Evolutionary conservation across 2,113 vertebrate species (phyloP).

Genomic region (Syngnathus floridae): DNA sequence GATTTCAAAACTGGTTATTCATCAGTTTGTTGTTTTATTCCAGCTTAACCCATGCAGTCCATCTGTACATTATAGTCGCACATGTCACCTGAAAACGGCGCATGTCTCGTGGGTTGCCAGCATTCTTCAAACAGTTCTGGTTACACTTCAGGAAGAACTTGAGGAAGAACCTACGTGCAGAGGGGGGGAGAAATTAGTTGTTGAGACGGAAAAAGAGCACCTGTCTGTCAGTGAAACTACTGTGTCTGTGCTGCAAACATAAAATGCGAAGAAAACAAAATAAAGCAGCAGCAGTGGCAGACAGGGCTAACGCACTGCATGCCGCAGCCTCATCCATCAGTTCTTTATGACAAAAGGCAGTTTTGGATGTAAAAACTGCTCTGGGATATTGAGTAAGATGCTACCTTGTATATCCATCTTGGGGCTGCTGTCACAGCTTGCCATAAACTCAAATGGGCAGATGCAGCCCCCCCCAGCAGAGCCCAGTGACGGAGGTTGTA

Average conservation of each 20-base stretch:
- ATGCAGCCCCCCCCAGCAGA: constrained; percentile 14
- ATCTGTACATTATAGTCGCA: neutral
- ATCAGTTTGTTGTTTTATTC: neutral
- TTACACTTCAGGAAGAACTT: constrained; percentile 9
- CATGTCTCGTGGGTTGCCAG: constrained; percentile 10
- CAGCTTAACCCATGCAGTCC: neutral
- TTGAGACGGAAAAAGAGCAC: constrained; percentile 5
- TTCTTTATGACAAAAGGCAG: constrained; percentile 52
- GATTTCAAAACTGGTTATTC: too few species aligned
- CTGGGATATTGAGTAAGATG: constrained; percentile 55
- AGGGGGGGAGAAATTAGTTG: neutral
- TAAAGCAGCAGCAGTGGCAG: constrained; percentile 37
- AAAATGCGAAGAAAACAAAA: constrained; percentile 44
- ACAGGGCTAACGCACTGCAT: constrained; percentile 20
- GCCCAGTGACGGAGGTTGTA: constrained; percentile 44
- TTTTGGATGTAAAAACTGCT: constrained; percentile 54
- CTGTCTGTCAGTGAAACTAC: constrained; percentile 29
- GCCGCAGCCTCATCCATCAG: constrained; percentile 38
- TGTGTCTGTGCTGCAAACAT: constrained; percentile 24
- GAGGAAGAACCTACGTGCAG: constrained; percentile 1
- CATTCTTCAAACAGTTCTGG: constrained; percentile 11
- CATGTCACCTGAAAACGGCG: constrained; percentile 82
- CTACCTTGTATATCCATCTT: constrained; percentile 61
- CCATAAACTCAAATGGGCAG: constrained; percentile 56
- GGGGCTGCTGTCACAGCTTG: constrained; percentile 49